A percentile compares a stretch with the other conserved stretches of the same genome.
Conservation (phyloP, 2,888 invertebrate species). For the Nomada fabriciana region DNA sequence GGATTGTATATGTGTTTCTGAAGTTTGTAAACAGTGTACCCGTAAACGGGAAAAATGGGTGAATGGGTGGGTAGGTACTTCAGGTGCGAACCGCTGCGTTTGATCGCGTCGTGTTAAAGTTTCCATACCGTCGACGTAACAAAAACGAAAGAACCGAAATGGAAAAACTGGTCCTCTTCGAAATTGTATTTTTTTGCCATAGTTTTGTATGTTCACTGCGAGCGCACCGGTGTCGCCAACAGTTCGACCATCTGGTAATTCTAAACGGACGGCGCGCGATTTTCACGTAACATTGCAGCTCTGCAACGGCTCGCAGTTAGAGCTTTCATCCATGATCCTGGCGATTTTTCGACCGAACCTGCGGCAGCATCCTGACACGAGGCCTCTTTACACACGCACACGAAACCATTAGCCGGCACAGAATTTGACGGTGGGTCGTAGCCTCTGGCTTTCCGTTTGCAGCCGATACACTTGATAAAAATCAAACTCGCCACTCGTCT, state of each 20-base stretch:
- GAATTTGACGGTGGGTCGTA: neutral
- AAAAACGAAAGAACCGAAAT: conserved; percentile 26
- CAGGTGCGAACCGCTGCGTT: conserved; percentile 27
- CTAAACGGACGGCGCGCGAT: conserved; percentile 31
- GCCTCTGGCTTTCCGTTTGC: conserved; percentile 13
- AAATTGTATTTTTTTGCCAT: neutral
- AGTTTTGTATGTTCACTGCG: neutral
- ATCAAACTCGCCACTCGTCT: conserved; percentile 47
- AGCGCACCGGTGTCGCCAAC: neutral
- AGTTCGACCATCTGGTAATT: conserved; percentile 1
- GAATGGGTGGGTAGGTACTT: neutral
- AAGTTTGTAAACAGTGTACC: too few species aligned
- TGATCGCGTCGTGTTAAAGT: conserved; percentile 60
- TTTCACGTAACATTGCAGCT: conserved; percentile 54
- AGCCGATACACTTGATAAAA: conserved; percentile 57
- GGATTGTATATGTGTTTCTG: too few species aligned
- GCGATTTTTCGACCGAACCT: conserved; percentile 26
- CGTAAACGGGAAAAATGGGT: neutral
- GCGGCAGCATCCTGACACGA: neutral
- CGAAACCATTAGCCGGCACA: neutral
- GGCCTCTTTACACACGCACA: neutral
- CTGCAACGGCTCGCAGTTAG: conserved; percentile 26
- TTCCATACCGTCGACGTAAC: conserved; percentile 26
- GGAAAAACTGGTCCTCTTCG: conserved; percentile 23
- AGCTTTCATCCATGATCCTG: neutral